A percentile compares a stretch with the other conserved stretches of the same genome.
These are phyloP conservation scores for Cosmorhoe ocellata DNA, from an alignment of 2,888 invertebrate genomes.

Conservation along the genomic window DNA sequence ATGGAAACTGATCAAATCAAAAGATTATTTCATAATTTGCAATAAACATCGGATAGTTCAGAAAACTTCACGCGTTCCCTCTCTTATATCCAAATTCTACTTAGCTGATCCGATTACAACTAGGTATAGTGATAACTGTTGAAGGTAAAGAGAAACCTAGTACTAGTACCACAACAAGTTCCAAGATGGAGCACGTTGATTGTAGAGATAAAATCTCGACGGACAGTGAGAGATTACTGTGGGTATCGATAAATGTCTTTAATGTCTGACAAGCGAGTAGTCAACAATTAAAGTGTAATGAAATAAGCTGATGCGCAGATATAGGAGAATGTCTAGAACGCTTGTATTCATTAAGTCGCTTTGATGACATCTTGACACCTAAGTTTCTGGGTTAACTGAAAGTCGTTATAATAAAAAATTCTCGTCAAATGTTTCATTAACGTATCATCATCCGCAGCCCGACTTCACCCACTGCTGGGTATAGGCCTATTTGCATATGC, in stretches of 20 bases:
- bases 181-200: slow-evolving; percentile 23
- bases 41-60: no score
- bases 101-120: background rate
- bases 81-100: background rate
- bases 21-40: no score
- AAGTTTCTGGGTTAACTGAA: no score
- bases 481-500: no score
- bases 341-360: no score
- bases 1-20: no score
- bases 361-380: no score
- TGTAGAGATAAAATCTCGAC: slow-evolving; percentile 27
- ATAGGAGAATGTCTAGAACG: background rate
- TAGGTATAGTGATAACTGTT: background rate
- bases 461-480: no score
- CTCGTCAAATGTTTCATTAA: no score
- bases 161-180: slow-evolving; percentile 18
- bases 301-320: slow-evolving; percentile 25
- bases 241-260: slow-evolving; percentile 32
- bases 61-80: no score
- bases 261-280: slow-evolving; percentile 25
- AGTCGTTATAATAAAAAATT: no score
- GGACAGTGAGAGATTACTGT: slow-evolving; percentile 29
- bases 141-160: slow-evolving; percentile 26
- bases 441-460: no score
- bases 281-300: slow-evolving; percentile 39